Percentiles rank a stretch among this genome's conserved stretches.
These are phyloP conservation scores for Sciaenops ocellatus DNA, from an alignment of 2,797 vertebrate genomes.

Conservation along the genomic window DNA sequence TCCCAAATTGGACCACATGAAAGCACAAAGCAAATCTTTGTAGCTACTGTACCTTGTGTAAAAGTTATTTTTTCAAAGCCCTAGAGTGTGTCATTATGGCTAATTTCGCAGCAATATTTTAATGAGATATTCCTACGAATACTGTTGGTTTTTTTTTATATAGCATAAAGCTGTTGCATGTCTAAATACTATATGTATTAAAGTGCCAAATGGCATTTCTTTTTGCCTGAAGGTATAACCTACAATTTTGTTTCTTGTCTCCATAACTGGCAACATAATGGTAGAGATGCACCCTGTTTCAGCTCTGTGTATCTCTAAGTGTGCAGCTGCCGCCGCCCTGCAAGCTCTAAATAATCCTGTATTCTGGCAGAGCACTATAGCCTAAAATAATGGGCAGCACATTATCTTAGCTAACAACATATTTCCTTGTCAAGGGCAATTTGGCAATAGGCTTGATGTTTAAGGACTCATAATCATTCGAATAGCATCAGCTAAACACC, in stretches of 20 bases:
- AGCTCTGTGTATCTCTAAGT: constrained; percentile 77
- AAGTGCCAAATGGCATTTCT: constrained; percentile 56
- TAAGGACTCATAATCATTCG: constrained; percentile 78
- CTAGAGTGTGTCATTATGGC: constrained; percentile 16
- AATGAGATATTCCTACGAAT: constrained; percentile 42
- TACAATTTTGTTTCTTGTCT: constrained; percentile 68
- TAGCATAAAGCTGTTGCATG: constrained; percentile 54
- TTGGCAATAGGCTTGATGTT: constrained; percentile 84
- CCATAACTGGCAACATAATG: constrained; percentile 75
- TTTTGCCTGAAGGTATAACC: constrained; percentile 70
- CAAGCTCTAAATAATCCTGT: constrained; percentile 77
- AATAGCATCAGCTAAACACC: constrained; percentile 74
- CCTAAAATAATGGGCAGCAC: constrained; percentile 80
- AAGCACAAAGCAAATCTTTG: constrained; percentile 60
- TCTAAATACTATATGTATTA: constrained; percentile 48
- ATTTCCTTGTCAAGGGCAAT: constrained; percentile 85
- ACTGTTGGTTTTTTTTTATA: constrained; percentile 23
- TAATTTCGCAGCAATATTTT: constrained; percentile 42
- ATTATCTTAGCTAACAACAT: constrained; percentile 83
- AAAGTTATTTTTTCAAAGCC: constrained; percentile 41
- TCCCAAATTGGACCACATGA: constrained; percentile 56
- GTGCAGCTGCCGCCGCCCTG: constrained; percentile 76
- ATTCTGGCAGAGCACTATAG: constrained; percentile 72
- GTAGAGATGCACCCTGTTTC: constrained; percentile 67
- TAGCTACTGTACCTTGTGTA: constrained; percentile 39